phyloP scores from a whole-genome alignment of 2,797 vertebrate species.

The Sternotherus odoratus region DNA sequence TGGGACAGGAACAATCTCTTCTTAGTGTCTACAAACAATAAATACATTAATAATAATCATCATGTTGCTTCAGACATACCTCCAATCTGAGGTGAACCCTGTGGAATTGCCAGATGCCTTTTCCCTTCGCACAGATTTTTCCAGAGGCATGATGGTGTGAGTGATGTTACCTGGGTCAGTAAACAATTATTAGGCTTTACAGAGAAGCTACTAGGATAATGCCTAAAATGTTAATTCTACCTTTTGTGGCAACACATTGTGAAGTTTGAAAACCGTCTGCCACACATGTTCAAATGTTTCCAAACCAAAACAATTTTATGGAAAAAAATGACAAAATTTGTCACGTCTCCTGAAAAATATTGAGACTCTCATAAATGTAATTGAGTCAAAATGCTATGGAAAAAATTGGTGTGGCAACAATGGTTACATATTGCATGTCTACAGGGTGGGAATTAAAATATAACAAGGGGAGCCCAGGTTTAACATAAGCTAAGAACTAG shows the following conservation, averaged over 20 bases:
- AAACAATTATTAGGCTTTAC: background rate
- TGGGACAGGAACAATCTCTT: no score
- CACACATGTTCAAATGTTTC: background rate
- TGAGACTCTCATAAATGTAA: conserved; percentile 34
- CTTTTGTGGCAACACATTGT: background rate
- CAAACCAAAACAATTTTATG: conserved; percentile 15
- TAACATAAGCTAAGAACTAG: conserved; percentile 64
- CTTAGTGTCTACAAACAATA: background rate
- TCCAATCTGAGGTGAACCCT: background rate
- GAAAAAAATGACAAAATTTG: background rate
- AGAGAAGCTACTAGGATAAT: background rate
- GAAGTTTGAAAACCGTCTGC: background rate
- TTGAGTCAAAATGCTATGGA: conserved; percentile 42
- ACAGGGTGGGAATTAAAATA: conserved; percentile 50
- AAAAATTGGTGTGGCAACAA: conserved; percentile 40
- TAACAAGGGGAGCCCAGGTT: conserved; percentile 54
- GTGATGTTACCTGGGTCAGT: background rate
- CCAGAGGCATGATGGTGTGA: background rate
- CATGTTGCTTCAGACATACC: background rate
- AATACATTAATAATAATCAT: background rate
- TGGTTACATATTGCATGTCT: conserved; percentile 6
- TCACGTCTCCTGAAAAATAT: conserved; percentile 40
- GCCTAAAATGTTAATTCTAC: background rate
- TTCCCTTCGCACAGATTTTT: background rate
- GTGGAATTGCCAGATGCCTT: background rate